phyloP scores from a whole-genome alignment of 2,113 vertebrate species.

The Aphelocoma coerulescens region DNA sequence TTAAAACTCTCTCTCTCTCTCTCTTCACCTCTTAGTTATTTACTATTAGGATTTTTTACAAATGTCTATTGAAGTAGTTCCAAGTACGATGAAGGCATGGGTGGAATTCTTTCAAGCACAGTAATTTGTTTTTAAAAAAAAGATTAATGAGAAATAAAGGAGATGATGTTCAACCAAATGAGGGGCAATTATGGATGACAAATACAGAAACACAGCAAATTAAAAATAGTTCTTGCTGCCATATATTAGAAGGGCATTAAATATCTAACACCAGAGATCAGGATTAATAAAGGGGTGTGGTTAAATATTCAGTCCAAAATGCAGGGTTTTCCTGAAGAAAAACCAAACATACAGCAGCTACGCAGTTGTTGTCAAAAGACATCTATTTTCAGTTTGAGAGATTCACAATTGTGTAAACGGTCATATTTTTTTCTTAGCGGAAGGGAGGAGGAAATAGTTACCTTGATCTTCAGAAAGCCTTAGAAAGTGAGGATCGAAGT shows the following conservation, averaged over 20 bases:
- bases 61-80: slow-evolving; percentile 39
- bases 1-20: not conserved
- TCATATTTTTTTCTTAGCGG: not conserved
- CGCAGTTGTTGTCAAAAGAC: not conserved
- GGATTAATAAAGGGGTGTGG: slow-evolving; percentile 47
- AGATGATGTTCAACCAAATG: not conserved
- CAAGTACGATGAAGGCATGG: slow-evolving; percentile 10
- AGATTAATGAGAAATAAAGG: not conserved
- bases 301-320: not conserved
- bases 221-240: not conserved
- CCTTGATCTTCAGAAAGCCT: not conserved
- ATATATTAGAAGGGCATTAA: not conserved
- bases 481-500: not conserved
- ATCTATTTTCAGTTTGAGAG: not conserved
- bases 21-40: slow-evolving; percentile 32
- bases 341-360: not conserved
- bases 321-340: not conserved
- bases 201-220: not conserved
- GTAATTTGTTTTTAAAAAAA: not conserved
- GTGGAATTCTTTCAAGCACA: not conserved
- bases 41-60: slow-evolving; percentile 33
- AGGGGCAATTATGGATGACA: not conserved
- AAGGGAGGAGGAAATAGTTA: not conserved
- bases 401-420: not conserved
- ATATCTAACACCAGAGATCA: not conserved